These are phyloP conservation scores for Poeciliopsis retropinna DNA, from an alignment of 2,113 vertebrate species.

Conservation along the genomic window DNA sequence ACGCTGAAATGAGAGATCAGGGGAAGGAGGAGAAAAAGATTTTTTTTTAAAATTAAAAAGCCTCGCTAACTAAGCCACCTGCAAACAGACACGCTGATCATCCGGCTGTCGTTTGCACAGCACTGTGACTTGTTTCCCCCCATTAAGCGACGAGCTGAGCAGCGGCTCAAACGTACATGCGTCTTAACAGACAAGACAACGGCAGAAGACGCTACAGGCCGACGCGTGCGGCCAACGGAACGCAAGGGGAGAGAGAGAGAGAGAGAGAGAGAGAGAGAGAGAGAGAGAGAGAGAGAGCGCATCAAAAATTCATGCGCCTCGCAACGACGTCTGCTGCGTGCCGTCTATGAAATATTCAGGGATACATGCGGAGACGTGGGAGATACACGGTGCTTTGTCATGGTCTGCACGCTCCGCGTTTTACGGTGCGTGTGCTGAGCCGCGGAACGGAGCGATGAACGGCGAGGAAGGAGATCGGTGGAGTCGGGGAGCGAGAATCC, in stretches of 20 bases:
- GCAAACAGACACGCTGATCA: slow-evolving; percentile 49
- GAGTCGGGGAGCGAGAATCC: slow-evolving; percentile 13
- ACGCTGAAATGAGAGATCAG: slow-evolving; percentile 28
- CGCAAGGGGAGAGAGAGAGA: slow-evolving; percentile 58
- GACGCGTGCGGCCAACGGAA: slow-evolving; percentile 49
- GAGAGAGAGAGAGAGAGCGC: slow-evolving; percentile 32
- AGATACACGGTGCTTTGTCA: slow-evolving; percentile 47
- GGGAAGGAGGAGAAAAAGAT: slow-evolving; percentile 7
- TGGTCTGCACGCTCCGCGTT: slow-evolving; percentile 46
- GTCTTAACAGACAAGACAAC: slow-evolving; percentile 51
- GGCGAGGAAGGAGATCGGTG: neutral
- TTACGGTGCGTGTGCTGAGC: slow-evolving; percentile 54
- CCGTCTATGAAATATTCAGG: slow-evolving; percentile 73
- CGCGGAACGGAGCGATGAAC: slow-evolving; percentile 39
- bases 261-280: no score
- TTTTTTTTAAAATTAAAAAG: neutral
- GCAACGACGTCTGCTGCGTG: slow-evolving; percentile 68
- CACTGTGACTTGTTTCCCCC: slow-evolving; percentile 56
- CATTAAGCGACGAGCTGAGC: slow-evolving; percentile 39
- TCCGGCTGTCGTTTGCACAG: slow-evolving; percentile 24
- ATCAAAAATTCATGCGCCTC: slow-evolving; percentile 72
- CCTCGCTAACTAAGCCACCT: slow-evolving; percentile 65
- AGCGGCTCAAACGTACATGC: slow-evolving; percentile 41
- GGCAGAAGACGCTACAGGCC: slow-evolving; percentile 34
- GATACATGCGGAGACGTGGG: slow-evolving; percentile 36